These are phyloP conservation scores for Zaprionus inermis DNA, from an alignment of 1,140 invertebrate genomes.

Conservation along the genomic window DNA sequence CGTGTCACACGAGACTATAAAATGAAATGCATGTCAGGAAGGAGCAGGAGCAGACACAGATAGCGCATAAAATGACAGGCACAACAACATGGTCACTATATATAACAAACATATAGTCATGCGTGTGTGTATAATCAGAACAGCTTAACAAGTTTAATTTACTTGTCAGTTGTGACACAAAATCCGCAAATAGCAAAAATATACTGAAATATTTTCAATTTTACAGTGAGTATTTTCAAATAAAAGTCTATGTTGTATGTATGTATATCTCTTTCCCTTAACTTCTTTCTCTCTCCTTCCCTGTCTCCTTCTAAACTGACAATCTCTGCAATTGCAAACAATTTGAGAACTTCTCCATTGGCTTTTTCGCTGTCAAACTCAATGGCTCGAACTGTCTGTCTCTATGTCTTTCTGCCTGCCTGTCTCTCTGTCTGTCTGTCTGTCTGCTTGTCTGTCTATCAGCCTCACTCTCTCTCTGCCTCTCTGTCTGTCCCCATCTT, in stretches of 20 bases:
- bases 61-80: background rate
- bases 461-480: conserved; percentile 10
- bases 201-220: background rate
- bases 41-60: background rate
- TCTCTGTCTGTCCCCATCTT: background rate
- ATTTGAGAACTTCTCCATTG: conserved; percentile 44
- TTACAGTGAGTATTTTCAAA: background rate
- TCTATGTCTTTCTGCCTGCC: conserved; percentile 29
- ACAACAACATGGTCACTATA: conserved; percentile 47
- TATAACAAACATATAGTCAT: conserved; percentile 35
- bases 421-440: conserved; percentile 20
- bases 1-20: conserved; percentile 28
- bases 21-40: conserved; percentile 56
- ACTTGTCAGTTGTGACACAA: conserved; percentile 38
- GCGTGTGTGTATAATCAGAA: conserved; percentile 21
- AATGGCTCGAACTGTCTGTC: conserved; percentile 58
- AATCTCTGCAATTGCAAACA: conserved; percentile 21
- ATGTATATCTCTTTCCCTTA: background rate
- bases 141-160: conserved; percentile 43
- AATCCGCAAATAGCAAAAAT: too few relatives aligned
- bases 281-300: too few relatives aligned
- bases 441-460: background rate
- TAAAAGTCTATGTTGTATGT: background rate
- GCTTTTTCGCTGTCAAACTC: conserved; percentile 54
- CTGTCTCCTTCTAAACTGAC: background rate